Percentiles rank a stretch among this genome's conserved stretches.
phyloP scores from a whole-genome alignment of 1,140 invertebrate genomes.

The Arctopsyche grandis region DNA sequence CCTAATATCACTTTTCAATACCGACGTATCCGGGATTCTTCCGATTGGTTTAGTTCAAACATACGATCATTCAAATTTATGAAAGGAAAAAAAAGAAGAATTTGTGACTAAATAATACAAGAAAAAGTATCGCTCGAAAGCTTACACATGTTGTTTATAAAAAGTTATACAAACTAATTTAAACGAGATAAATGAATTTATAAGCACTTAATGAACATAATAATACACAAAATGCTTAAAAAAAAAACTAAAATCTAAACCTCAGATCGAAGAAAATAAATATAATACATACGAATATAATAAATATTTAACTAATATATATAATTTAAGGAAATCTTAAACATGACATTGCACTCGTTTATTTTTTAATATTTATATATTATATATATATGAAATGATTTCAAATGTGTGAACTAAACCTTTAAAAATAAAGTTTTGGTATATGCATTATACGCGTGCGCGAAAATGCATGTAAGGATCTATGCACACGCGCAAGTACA shows the following conservation, averaged over 20 bases:
- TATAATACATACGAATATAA: neutral
- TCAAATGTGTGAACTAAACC: constrained; percentile 47
- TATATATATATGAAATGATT: neutral
- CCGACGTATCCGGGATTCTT: constrained; percentile 51
- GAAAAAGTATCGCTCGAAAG: too few relatives aligned
- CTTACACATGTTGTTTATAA: too few relatives aligned
- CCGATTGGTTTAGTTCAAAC: constrained; percentile 46
- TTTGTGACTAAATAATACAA: constrained; percentile 9
- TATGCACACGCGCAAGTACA: constrained; percentile 36
- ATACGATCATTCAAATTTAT: constrained; percentile 27
- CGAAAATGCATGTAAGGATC: constrained; percentile 39
- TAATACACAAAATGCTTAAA: neutral
- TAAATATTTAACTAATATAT: constrained; percentile 4
- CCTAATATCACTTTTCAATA: constrained; percentile 3
- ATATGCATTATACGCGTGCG: constrained; percentile 35
- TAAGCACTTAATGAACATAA: neutral
- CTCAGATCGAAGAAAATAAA: constrained; percentile 27
- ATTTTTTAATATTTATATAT: neutral
- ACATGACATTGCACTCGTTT: constrained; percentile 11
- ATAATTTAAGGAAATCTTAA: neutral
- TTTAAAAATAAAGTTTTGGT: constrained; percentile 41
- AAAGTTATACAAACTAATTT: too few relatives aligned
- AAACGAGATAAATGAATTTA: neutral
- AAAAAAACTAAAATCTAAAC: constrained; percentile 6
- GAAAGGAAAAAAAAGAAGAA: neutral